A percentile compares a stretch with the other conserved stretches of the same genome.
Conservation (phyloP, 2,888 invertebrate genomes). For the Tenthredo distinguenda region DNA sequence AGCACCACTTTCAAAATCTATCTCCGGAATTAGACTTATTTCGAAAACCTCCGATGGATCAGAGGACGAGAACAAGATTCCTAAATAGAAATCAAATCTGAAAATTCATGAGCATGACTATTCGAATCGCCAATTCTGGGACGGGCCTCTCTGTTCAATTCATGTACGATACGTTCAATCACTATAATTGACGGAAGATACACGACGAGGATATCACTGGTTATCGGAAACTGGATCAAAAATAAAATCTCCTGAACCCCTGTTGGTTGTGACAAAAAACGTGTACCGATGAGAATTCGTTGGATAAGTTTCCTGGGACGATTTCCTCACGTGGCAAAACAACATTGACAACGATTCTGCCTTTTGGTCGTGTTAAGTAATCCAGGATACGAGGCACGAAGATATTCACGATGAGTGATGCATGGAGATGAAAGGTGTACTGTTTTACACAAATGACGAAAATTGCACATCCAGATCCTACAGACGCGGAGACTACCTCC, state of each 20-base stretch:
- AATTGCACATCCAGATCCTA: neutral
- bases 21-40: slow-evolving; percentile 6
- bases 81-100: neutral
- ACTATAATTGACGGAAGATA: too few species aligned
- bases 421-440: neutral
- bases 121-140: neutral
- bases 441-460: neutral
- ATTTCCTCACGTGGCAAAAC: neutral
- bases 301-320: neutral
- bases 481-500: neutral
- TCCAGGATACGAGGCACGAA: neutral
- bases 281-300: neutral
- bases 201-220: too few species aligned
- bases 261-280: neutral
- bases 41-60: neutral
- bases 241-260: too few species aligned
- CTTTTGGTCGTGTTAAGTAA: neutral
- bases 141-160: too few species aligned
- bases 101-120: neutral
- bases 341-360: neutral
- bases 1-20: neutral
- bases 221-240: too few species aligned
- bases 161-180: too few species aligned
- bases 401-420: neutral
- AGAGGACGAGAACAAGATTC: neutral